A percentile compares a stretch with the other conserved stretches of the same genome.
Evolutionary conservation across 2,888 invertebrate genomes (phyloP).

Genomic region (Apocheima hispidaria): DNA sequence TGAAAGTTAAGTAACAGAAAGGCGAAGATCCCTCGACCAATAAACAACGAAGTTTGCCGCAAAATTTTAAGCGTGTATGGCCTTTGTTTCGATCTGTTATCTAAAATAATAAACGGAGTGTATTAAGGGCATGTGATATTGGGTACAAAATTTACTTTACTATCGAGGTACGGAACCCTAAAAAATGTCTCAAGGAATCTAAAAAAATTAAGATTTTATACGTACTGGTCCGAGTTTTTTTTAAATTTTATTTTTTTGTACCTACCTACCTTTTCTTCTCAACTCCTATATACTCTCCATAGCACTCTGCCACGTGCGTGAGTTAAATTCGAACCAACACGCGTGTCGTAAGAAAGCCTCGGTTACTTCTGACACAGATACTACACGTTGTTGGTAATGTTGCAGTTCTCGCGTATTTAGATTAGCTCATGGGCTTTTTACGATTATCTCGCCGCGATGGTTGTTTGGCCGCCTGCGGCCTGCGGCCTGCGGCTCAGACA

Average conservation of each 20-base stretch:
- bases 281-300: too few species aligned
- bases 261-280: too few species aligned
- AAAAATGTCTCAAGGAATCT: too few species aligned
- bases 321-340: not conserved
- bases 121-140: too few species aligned
- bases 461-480: not conserved
- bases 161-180: too few species aligned
- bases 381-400: not conserved
- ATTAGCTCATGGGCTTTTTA: not conserved
- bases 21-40: slow-evolving; percentile 19
- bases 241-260: too few species aligned
- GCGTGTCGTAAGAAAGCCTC: slow-evolving; percentile 16
- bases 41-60: slow-evolving; percentile 4
- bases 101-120: not conserved
- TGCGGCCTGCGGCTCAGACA: not conserved
- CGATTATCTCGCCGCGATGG: not conserved
- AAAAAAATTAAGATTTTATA: too few species aligned
- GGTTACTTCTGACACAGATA: slow-evolving; percentile 4
- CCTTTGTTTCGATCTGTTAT: not conserved
- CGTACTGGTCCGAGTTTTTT: too few species aligned
- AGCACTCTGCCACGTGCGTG: too few species aligned
- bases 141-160: too few species aligned
- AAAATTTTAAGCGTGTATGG: not conserved
- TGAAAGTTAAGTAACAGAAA: slow-evolving; percentile 26
- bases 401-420: not conserved